Evolutionary conservation across 1,140 invertebrate species (phyloP).

Genomic region (Sitophilus oryzae): DNA sequence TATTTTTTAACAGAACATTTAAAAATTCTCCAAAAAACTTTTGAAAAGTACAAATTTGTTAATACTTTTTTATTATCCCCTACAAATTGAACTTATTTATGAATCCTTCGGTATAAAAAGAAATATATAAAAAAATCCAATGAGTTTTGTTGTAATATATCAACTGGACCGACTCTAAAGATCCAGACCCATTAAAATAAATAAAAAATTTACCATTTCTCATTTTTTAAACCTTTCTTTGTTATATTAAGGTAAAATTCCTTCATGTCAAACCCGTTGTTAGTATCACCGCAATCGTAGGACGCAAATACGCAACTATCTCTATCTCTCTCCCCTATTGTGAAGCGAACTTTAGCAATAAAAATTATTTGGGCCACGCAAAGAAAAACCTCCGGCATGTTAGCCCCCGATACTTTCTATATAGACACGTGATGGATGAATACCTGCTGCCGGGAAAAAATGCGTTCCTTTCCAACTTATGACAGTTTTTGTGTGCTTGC

Average conservation of each 20-base stretch:
- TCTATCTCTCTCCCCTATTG: too few relatives aligned
- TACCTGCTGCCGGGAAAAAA: constrained; percentile 11
- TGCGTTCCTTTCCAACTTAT: constrained; percentile 18
- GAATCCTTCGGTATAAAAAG: too few relatives aligned
- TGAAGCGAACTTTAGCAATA: constrained; percentile 28
- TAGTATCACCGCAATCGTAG: constrained; percentile 23
- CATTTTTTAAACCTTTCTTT: neutral
- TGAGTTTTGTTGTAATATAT: too few relatives aligned
- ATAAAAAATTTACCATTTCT: neutral
- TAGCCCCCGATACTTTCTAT: constrained; percentile 21
- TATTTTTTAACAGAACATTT: too few relatives aligned
- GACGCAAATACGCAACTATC: constrained; percentile 20
- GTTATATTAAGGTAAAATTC: neutral
- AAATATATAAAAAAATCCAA: too few relatives aligned
- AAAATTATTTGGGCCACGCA: constrained; percentile 22
- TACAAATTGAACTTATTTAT: too few relatives aligned
- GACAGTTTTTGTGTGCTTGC: constrained; percentile 18
- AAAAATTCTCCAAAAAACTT: too few relatives aligned
- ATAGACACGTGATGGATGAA: constrained; percentile 32
- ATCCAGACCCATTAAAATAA: neutral
- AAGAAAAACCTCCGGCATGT: too few relatives aligned
- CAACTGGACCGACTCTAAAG: too few relatives aligned
- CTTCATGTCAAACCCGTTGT: constrained; percentile 30
- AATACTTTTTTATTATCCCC: too few relatives aligned
- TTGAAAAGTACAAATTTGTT: too few relatives aligned